Evolutionary conservation across 2,888 invertebrate species (phyloP), one percentile per base, ranked within the genome.

Genomic region (Pterostichus madidus): DNA sequence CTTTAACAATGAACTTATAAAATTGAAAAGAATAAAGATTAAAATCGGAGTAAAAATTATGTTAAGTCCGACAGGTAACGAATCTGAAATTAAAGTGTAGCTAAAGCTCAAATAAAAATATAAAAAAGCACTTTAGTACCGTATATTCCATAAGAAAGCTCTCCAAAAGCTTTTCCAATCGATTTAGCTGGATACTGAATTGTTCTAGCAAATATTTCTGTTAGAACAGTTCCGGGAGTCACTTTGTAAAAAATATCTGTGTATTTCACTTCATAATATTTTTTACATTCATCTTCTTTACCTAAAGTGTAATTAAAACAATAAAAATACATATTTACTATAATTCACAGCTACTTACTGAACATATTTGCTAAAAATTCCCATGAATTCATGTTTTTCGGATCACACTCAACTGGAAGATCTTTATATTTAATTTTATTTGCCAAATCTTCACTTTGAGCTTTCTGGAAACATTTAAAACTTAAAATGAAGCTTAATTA

Each of bases 151-250:
- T 84, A 24, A 71, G 88, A 84, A 80, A 88, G 88, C 3, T 39
- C 17, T 8, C 86, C 85, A 35, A 88, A 52, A 24, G 77, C 78
- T 78, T 84, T 64, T 5, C 88, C 88, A 39, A 85, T 15, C 5
- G 85, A 11, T 15, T 83, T 8, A 0, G 87, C 2, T n/a, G 89
- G 88, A 61, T 86, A 84, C 3, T 86, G 79, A 8, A 88, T 32
- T 13, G 85, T 73, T 35, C 85, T 85, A 24, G 85, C 84, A 0
- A 86, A 35, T 84, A 89, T 86, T 15, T 88, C 86, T 4, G 87
- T 84, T 56, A 89, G 83, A 24, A 85, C 89, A 76, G 85, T 73
- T 1, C 85, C 84, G n/a, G 89, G 88, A 68, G 89, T 88, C 13
- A 89, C 86, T 85, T 87, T 84, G 13, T 87, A 84, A 15, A 85